Evolutionary conservation across 2,113 vertebrate genomes (phyloP).

Genomic region (Melospiza melodia): DNA sequence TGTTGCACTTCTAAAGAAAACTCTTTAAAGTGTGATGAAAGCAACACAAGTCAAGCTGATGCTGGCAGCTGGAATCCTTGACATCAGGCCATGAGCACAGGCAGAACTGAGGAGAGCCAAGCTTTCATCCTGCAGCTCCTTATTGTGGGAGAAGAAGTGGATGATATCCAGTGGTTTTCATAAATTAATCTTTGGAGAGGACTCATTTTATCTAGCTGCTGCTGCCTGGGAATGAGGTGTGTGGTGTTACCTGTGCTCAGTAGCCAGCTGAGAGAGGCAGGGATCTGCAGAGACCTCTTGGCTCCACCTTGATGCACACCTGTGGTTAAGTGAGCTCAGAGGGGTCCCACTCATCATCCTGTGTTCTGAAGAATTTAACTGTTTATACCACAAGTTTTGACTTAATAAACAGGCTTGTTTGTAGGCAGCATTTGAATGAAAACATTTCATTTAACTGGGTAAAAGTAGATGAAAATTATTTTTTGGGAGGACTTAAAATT

Average conservation of each 20-base stretch:
- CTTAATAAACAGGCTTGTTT: neutral
- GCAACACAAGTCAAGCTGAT: slow-evolving; percentile 15
- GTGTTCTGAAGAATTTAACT: neutral
- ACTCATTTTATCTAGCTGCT: neutral
- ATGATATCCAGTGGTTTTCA: neutral
- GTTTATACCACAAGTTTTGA: neutral
- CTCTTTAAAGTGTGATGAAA: slow-evolving; percentile 24
- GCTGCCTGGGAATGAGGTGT: neutral
- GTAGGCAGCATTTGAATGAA: neutral
- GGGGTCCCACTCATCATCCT: neutral
- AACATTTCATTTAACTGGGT: neutral
- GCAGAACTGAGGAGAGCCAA: neutral
- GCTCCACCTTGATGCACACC: neutral
- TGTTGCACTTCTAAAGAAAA: slow-evolving; percentile 11
- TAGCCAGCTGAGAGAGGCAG: neutral
- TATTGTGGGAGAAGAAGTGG: neutral
- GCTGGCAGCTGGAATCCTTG: slow-evolving; percentile 10
- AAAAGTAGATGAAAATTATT: neutral
- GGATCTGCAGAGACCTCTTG: neutral
- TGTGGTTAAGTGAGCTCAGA: neutral
- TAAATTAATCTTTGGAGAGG: neutral
- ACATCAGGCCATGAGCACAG: neutral
- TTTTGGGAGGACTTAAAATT: neutral
- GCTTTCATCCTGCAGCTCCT: neutral
- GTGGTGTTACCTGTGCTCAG: neutral